Percentiles rank a stretch among this genome's conserved stretches.
Evolutionary conservation across 2,113 vertebrate genomes (phyloP).

Genomic region (Odobenus rosmarus): DNA sequence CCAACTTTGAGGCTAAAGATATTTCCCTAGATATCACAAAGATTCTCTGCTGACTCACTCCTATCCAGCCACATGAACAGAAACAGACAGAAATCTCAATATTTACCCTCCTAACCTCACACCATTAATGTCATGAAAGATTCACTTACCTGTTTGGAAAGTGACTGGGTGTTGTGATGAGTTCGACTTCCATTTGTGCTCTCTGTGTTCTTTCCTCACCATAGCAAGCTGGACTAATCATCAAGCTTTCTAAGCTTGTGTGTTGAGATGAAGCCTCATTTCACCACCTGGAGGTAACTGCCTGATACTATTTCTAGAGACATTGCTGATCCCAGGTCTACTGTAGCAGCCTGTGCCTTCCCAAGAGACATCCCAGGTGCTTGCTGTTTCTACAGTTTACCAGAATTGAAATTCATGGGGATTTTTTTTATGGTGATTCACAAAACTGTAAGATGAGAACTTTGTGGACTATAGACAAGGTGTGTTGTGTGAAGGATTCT

Average conservation of each 20-base stretch:
- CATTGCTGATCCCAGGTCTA: slow-evolving; percentile 64
- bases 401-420: slow-evolving; percentile 31
- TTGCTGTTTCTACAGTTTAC: slow-evolving; percentile 54
- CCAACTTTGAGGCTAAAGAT: background rate
- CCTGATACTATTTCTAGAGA: slow-evolving; percentile 74
- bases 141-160: slow-evolving; percentile 67
- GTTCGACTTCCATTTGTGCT: slow-evolving; percentile 46
- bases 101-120: background rate
- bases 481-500: background rate
- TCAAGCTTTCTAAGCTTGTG: slow-evolving; percentile 62
- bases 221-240: slow-evolving; percentile 18
- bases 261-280: slow-evolving; percentile 65
- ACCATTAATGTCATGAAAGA: background rate
- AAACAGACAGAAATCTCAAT: background rate
- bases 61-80: background rate
- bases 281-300: slow-evolving; percentile 57
- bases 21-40: background rate
- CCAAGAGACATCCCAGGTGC: slow-evolving; percentile 56
- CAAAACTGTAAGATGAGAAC: slow-evolving; percentile 45
- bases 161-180: slow-evolving; percentile 26
- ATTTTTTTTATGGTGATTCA: background rate
- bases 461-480: slow-evolving; percentile 1
- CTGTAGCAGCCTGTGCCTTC: background rate
- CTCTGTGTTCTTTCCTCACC: slow-evolving; percentile 65
- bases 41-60: slow-evolving; percentile 58